Evolutionary conservation across 2,113 vertebrate genomes (phyloP).

Genomic region (Columba livia): DNA sequence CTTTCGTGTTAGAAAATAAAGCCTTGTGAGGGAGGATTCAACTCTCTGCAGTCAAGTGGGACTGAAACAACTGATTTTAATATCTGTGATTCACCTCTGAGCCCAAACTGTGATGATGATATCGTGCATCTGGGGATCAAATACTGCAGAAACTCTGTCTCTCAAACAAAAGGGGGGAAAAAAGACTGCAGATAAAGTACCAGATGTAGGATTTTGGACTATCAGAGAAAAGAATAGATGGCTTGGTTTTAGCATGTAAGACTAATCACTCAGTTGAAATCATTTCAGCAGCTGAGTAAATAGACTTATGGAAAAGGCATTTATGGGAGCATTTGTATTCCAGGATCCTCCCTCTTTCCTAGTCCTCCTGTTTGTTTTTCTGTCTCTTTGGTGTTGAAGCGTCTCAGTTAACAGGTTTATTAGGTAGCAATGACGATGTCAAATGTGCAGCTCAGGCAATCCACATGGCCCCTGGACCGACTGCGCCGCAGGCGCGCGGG

Average conservation of each 20-base stretch:
- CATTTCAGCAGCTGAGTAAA: conserved; percentile 58
- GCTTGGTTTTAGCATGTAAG: neutral
- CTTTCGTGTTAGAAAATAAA: neutral
- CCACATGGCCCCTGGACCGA: neutral
- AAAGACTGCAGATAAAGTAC: neutral
- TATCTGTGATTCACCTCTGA: conserved; percentile 4
- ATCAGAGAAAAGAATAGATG: neutral
- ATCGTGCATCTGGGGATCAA: neutral
- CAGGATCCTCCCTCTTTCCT: neutral
- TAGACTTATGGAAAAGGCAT: conserved; percentile 15
- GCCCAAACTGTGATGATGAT: neutral
- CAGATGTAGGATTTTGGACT: neutral
- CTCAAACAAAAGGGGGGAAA: neutral
- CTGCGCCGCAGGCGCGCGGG: neutral
- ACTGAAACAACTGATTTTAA: neutral
- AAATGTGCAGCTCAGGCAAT: neutral
- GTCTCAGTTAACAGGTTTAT: neutral
- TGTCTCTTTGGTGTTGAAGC: neutral
- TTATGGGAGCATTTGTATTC: conserved; percentile 1
- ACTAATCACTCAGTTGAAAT: conserved; percentile 8
- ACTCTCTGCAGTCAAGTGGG: neutral
- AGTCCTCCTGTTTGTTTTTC: neutral
- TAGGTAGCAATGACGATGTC: neutral
- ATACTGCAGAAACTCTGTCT: neutral
- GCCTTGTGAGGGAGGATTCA: neutral